Evolutionary conservation across 2,113 vertebrate species (phyloP).

Genomic region (Ivindomyrus marchei): DNA sequence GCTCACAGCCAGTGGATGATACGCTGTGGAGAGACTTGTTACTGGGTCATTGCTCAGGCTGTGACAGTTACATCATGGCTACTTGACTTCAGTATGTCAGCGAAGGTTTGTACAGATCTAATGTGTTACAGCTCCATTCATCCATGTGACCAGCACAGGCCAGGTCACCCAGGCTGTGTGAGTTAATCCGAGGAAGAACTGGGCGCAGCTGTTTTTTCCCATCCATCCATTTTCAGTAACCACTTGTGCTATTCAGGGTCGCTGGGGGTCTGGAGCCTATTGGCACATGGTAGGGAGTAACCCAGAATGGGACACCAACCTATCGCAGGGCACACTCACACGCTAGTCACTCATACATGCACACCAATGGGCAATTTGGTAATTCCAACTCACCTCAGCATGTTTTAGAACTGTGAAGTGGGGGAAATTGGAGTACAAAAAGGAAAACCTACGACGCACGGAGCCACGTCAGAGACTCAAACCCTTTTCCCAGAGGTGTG

Average conservation of each 20-base stretch:
- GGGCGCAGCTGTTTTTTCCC: neutral
- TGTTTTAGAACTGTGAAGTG: neutral
- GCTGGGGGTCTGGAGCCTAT: neutral
- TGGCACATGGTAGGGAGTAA: neutral
- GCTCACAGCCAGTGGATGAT: slow-evolving; percentile 35
- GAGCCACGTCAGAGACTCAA: neutral
- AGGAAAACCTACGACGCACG: neutral
- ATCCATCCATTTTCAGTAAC: neutral
- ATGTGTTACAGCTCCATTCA: slow-evolving; percentile 32
- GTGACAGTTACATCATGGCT: slow-evolving; percentile 38
- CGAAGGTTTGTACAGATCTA: slow-evolving; percentile 25
- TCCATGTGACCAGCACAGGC: slow-evolving; percentile 29
- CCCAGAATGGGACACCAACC: neutral
- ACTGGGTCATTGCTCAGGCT: slow-evolving; percentile 48
- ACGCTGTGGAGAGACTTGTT: slow-evolving; percentile 46
- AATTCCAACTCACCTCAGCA: neutral
- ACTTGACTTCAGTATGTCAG: slow-evolving; percentile 28
- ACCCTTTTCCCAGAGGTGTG: neutral
- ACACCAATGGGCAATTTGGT: neutral
- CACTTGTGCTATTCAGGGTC: neutral
- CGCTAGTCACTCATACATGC: neutral
- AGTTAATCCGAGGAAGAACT: neutral
- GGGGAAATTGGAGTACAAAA: neutral
- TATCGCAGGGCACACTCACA: neutral
- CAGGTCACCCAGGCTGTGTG: neutral